These are phyloP conservation scores for Drosophila cognata DNA, from an alignment of 2,888 invertebrate species.

Conservation along the genomic window DNA sequence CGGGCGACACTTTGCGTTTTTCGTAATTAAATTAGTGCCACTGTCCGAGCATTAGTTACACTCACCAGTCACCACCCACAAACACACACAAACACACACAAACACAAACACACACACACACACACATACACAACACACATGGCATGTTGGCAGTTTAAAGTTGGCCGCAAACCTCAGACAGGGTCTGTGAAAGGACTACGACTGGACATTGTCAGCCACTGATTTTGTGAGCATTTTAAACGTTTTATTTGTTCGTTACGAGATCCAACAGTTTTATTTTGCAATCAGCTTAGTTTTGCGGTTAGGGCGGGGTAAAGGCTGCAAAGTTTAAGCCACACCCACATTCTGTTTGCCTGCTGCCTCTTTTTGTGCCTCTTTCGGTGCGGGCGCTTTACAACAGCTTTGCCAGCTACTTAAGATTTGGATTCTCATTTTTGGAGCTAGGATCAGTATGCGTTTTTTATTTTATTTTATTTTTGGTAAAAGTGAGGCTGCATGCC, in stretches of 20 bases:
- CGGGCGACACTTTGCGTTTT: constrained; percentile 80
- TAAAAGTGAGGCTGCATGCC: constrained; percentile 37
- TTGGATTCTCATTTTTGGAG: constrained; percentile 16
- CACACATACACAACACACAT: constrained; percentile 21
- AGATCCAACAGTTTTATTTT: constrained; percentile 60
- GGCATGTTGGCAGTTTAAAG: constrained; percentile 69
- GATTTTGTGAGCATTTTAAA: constrained; percentile 75
- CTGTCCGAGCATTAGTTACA: constrained; percentile 80
- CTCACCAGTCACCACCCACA: constrained; percentile 46
- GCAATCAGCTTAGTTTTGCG: constrained; percentile 72
- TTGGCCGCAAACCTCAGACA: constrained; percentile 72
- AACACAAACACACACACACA: constrained; percentile 10
- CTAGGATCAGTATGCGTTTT: constrained; percentile 1
- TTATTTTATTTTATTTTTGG: constrained; percentile 1
- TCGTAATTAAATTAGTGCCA: constrained; percentile 82
- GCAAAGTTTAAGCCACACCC: constrained; percentile 30
- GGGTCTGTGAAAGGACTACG: constrained; percentile 6
- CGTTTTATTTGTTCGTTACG: constrained; percentile 73
- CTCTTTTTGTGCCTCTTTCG: constrained; percentile 18
- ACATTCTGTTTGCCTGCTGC: constrained; percentile 38
- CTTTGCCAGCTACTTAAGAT: constrained; percentile 62
- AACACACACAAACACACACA: constrained; percentile 22
- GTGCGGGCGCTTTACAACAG: constrained; percentile 52
- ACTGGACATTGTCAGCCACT: constrained; percentile 75
- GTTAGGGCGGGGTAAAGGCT: constrained; percentile 22